Conservation (phyloP, 2,113 vertebrate genomes). For the Probosciger aterrimus region DNA sequence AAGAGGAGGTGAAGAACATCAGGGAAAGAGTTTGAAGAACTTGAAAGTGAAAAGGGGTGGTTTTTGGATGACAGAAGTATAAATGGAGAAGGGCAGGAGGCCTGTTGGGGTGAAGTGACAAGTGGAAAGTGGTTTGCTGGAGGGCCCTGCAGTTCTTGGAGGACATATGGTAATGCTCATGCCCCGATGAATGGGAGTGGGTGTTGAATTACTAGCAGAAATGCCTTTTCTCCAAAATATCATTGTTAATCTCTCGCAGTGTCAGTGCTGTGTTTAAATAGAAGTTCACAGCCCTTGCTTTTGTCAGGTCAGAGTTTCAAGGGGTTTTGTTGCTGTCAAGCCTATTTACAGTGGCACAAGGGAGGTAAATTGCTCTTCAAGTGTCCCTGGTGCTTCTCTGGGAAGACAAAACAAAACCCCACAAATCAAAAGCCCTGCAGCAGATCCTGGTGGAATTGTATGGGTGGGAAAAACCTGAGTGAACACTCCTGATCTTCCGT, state of each 20-base stretch:
- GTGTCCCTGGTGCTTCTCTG: background rate
- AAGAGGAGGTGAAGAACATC: background rate
- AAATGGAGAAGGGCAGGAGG: conserved; percentile 2
- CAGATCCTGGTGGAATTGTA: background rate
- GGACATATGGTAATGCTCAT: background rate
- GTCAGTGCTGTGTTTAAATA: background rate
- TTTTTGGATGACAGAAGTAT: background rate
- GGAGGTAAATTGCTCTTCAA: background rate
- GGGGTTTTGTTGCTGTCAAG: background rate
- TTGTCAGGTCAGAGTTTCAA: background rate
- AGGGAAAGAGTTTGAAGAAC: background rate
- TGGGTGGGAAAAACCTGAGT: background rate
- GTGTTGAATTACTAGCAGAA: background rate
- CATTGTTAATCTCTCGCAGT: background rate
- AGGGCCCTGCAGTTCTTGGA: background rate
- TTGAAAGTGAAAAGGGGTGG: background rate
- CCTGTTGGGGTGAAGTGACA: background rate
- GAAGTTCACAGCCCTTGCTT: background rate
- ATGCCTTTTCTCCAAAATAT: background rate
- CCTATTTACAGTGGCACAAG: background rate
- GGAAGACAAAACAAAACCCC: background rate
- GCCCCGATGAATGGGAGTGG: background rate
- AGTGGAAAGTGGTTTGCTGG: background rate
- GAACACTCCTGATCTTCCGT: background rate
- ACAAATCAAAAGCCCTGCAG: background rate